phyloP scores from a whole-genome alignment of 2,797 vertebrate species.

The Coreius guichenoti region DNA sequence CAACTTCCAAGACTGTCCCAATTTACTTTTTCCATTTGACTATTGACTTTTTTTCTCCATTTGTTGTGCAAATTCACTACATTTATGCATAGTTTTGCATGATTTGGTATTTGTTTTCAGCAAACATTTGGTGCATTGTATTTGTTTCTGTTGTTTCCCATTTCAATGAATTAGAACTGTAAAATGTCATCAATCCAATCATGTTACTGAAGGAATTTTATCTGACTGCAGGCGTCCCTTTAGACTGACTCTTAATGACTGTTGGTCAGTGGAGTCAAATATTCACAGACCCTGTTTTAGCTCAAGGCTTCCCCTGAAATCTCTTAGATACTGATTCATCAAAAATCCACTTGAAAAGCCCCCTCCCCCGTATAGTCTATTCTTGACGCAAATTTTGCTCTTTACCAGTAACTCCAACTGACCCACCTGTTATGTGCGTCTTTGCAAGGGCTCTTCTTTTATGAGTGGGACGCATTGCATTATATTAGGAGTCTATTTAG shows the following conservation, averaged over 20 bases:
- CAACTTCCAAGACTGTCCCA: background rate
- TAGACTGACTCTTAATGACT: conserved; percentile 17
- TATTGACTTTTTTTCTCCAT: background rate
- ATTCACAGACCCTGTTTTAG: conserved; percentile 65
- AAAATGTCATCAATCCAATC: conserved; percentile 59
- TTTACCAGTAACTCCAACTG: conserved; percentile 73
- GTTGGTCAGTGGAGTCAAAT: conserved; percentile 54
- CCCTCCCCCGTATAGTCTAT: conserved; percentile 40
- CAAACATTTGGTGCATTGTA: no score
- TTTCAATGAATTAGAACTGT: conserved; percentile 60
- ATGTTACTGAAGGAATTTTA: conserved; percentile 49
- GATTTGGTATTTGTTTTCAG: conserved; percentile 52
- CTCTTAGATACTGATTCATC: conserved; percentile 69
- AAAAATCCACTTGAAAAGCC: conserved; percentile 67
- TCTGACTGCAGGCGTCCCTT: background rate
- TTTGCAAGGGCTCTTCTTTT: conserved; percentile 67
- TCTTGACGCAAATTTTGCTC: conserved; percentile 63
- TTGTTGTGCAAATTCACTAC: background rate
- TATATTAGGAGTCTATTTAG: conserved; percentile 75
- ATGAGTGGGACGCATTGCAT: conserved; percentile 69
- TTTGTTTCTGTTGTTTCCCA: no score
- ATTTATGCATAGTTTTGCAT: conserved; percentile 9
- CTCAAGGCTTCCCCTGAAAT: conserved; percentile 63
- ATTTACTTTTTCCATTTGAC: background rate
- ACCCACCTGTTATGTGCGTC: conserved; percentile 67